phyloP scores from a whole-genome alignment of 2,888 invertebrate genomes.

The Trachelus troglodyta region DNA sequence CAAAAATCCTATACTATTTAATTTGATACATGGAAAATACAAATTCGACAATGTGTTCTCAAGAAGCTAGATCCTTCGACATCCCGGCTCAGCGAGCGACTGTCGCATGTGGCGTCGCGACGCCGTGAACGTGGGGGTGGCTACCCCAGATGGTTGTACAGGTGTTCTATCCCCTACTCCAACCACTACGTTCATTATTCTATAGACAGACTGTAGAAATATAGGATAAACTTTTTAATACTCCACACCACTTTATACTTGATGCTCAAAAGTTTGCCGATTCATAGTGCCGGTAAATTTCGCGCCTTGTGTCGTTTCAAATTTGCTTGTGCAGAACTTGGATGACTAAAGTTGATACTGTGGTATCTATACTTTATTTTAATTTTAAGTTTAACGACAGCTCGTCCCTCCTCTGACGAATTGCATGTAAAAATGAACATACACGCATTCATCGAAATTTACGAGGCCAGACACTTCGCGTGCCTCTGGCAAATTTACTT shows the following conservation, averaged over 20 bases:
- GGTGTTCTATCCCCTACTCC: slow-evolving; percentile 33
- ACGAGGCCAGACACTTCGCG: slow-evolving; percentile 31
- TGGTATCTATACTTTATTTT: neutral
- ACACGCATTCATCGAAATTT: neutral
- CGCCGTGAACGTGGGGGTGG: slow-evolving; percentile 40
- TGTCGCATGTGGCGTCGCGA: slow-evolving; percentile 51
- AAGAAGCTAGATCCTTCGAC: slow-evolving; percentile 32
- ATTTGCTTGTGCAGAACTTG: neutral
- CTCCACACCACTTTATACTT: neutral
- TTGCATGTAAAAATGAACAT: neutral
- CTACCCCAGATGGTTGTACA: slow-evolving; percentile 44
- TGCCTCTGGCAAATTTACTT: slow-evolving; percentile 40
- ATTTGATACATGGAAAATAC: neutral
- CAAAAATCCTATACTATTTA: neutral
- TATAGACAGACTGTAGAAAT: neutral
- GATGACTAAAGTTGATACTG: neutral
- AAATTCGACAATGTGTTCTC: neutral
- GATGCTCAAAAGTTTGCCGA: neutral
- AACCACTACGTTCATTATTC: neutral
- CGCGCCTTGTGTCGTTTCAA: neutral
- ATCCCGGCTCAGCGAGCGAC: slow-evolving; percentile 43
- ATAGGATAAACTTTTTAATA: neutral
- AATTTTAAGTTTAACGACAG: neutral
- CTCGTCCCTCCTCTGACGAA: neutral
- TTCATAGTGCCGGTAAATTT: neutral